Percentiles rank a stretch among this genome's conserved stretches.
These are phyloP conservation scores for Deroplatys truncata DNA, from an alignment of 2,888 invertebrate species.

Conservation along the genomic window DNA sequence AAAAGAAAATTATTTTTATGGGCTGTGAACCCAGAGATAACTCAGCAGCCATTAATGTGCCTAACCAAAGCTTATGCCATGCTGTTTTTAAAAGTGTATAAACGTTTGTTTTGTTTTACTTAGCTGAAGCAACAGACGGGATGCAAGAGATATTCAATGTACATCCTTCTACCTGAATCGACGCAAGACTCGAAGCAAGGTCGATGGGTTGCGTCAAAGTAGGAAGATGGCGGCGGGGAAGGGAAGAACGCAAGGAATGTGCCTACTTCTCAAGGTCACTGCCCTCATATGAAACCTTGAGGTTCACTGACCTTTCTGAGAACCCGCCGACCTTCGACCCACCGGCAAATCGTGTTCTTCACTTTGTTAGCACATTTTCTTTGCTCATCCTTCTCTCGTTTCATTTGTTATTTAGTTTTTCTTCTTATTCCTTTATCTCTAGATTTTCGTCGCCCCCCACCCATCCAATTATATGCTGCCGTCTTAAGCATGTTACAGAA, in stretches of 20 bases:
- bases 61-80: too few relatives aligned
- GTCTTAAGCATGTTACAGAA: too few relatives aligned
- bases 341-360: not conserved
- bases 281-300: not conserved
- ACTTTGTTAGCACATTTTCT: not conserved
- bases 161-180: too few relatives aligned
- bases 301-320: not conserved
- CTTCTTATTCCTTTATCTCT: not conserved
- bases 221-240: not conserved
- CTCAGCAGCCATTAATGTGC: too few relatives aligned
- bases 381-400: not conserved
- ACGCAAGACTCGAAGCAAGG: not conserved
- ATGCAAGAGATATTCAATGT: too few relatives aligned
- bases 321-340: not conserved
- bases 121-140: too few relatives aligned
- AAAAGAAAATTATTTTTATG: too few relatives aligned
- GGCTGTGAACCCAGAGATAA: too few relatives aligned
- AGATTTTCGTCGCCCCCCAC: too few relatives aligned
- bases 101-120: too few relatives aligned
- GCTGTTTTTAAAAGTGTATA: too few relatives aligned
- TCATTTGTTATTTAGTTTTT: not conserved
- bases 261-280: not conserved
- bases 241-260: not conserved
- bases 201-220: not conserved
- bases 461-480: too few relatives aligned